Percentiles rank a stretch among this genome's conserved stretches.
phyloP scores from a whole-genome alignment of 2,888 invertebrate species.

The Ormia ochracea region DNA sequence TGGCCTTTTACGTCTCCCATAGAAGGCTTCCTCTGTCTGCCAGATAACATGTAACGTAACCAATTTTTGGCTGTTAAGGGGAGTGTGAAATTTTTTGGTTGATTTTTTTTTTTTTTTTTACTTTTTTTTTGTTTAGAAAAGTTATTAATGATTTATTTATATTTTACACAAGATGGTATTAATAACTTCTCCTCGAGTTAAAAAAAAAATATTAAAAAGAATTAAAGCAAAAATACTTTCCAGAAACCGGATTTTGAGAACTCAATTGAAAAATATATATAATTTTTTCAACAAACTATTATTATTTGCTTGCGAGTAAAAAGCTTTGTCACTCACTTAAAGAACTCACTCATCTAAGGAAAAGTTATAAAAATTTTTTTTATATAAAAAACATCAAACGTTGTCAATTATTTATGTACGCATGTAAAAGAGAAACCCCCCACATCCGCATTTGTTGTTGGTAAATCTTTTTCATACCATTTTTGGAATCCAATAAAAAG shows the following conservation, averaged over 20 bases:
- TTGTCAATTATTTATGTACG: neutral
- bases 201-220: slow-evolving; percentile 2
- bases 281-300: neutral
- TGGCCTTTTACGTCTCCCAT: slow-evolving; percentile 23
- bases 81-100: slow-evolving; percentile 60
- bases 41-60: slow-evolving; percentile 52
- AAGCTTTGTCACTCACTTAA: neutral
- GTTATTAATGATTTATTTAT: slow-evolving; percentile 41
- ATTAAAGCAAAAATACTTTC: neutral
- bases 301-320: neutral
- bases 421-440: no score
- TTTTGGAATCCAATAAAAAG: slow-evolving; percentile 28
- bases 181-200: neutral
- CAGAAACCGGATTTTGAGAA: neutral
- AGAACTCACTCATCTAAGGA: neutral
- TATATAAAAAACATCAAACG: slow-evolving; percentile 42
- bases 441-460: slow-evolving; percentile 45
- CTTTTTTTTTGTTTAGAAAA: neutral
- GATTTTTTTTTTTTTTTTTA: slow-evolving; percentile 36
- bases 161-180: slow-evolving; percentile 10
- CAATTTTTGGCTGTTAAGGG: slow-evolving; percentile 40
- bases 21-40: slow-evolving; percentile 35
- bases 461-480: slow-evolving; percentile 33
- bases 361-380: slow-evolving; percentile 4
- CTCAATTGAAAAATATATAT: neutral